Conservation (phyloP, 2,888 invertebrate genomes). For the Dimorphilus gyrociliatus region DNA sequence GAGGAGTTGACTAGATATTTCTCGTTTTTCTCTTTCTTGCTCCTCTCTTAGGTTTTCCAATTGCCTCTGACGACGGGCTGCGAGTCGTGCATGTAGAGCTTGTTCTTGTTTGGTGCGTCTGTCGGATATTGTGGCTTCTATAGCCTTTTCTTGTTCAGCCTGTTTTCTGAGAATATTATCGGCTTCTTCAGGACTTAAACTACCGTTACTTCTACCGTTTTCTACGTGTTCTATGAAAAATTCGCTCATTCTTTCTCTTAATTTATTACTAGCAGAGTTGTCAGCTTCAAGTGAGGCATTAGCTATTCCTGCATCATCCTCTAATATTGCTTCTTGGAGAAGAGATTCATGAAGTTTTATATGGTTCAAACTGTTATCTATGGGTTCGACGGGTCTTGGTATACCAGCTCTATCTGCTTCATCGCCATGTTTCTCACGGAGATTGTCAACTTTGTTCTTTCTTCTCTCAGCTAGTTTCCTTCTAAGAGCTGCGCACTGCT, state of each 20-base stretch:
- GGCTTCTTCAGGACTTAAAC: conserved; percentile 15
- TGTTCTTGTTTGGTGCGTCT: conserved; percentile 16
- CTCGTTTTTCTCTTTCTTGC: conserved; percentile 23
- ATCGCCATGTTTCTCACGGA: conserved; percentile 20
- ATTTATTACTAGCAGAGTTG: conserved; percentile 15
- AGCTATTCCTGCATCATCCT: conserved; percentile 19
- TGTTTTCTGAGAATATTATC: conserved; percentile 18
- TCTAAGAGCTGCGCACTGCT: conserved; percentile 18
- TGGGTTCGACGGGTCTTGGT: conserved; percentile 15
- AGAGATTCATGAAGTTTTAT: conserved; percentile 15
- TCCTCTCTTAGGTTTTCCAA: conserved; percentile 17
- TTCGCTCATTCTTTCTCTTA: conserved; percentile 16
- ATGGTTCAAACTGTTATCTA: conserved; percentile 16
- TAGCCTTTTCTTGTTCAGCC: conserved; percentile 13
- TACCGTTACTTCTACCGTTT: conserved; percentile 13
- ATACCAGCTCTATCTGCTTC: conserved; percentile 25
- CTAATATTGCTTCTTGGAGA: conserved; percentile 16
- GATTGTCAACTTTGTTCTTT: conserved; percentile 15
- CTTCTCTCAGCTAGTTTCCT: conserved; percentile 22
- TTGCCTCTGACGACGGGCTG: conserved; percentile 14
- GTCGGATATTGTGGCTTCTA: conserved; percentile 14
- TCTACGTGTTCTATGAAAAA: conserved; percentile 22
- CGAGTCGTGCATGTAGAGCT: conserved; percentile 18
- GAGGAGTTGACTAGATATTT: conserved; percentile 23
- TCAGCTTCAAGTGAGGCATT: conserved; percentile 16